phyloP scores from a whole-genome alignment of 2,888 invertebrate species.

The Parnassius smintheus region DNA sequence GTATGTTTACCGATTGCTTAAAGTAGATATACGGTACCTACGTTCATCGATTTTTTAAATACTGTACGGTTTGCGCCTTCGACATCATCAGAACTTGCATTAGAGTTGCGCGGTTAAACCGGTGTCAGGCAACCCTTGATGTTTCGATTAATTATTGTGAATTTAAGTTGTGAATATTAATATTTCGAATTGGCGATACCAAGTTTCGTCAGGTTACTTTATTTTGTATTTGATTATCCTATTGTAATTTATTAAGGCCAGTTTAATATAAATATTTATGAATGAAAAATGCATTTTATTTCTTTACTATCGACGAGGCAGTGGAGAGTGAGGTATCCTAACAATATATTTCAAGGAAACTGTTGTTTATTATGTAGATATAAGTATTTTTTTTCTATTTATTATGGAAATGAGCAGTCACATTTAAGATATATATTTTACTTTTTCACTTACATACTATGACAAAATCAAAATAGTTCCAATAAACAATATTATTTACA shows the following conservation, averaged over 20 bases:
- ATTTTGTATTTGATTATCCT: constrained; percentile 41
- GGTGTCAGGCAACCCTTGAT: constrained; percentile 31
- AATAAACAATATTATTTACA: too few relatives aligned
- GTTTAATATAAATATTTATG: constrained; percentile 67
- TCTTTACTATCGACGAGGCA: constrained; percentile 17
- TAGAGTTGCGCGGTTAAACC: constrained; percentile 52
- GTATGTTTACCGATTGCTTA: constrained; percentile 46
- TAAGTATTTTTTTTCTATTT: too few relatives aligned
- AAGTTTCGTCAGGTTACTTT: constrained; percentile 50
- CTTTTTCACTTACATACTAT: too few relatives aligned
- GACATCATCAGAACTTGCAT: constrained; percentile 20
- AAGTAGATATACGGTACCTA: constrained; percentile 35
- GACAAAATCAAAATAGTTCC: too few relatives aligned
- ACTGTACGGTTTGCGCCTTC: constrained; percentile 23
- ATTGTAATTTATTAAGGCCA: constrained; percentile 69
- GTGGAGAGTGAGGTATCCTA: too few relatives aligned
- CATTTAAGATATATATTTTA: too few relatives aligned
- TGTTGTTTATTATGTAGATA: too few relatives aligned
- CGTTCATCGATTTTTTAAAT: constrained; percentile 39
- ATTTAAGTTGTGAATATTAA: constrained; percentile 17
- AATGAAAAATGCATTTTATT: constrained; percentile 37
- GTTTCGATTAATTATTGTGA: constrained; percentile 15
- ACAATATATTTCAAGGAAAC: too few relatives aligned
- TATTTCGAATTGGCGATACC: constrained; percentile 32
- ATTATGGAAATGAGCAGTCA: too few relatives aligned